Evolutionary conservation across 2,797 vertebrate genomes (phyloP), one percentile per base, ranked within the genome.

Genomic region (Enteromius radiatus): DNA sequence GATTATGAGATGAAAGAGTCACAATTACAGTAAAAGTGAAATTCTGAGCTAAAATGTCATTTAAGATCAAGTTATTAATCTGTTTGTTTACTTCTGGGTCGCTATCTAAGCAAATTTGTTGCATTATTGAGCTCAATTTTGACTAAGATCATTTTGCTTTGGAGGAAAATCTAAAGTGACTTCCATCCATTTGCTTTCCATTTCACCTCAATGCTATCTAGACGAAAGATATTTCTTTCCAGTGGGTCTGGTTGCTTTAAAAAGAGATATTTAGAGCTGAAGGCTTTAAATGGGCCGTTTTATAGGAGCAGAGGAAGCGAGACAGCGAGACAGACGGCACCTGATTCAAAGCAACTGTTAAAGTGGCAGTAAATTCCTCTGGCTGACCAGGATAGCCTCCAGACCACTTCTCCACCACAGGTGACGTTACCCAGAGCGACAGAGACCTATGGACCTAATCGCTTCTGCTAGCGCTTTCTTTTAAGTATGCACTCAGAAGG

Each of bases 401-500:
- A 64, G 80, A 87, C 70, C 74, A n/a, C 21, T 59, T 59, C 63
- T 54, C 26, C 33, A 49, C 68, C 83, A 47, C 81, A 85, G 85
- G 85, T 85, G 59, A 68, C 19, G 56, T 56, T 52, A 84, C 86
- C 78, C 67, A 71, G 68, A 80, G 68, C 26, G 83, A 78, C 8
- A 38, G 38, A 76, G 71, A 74, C 78, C 61, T 82, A 59, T 47
- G 54, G 69, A 63, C 79, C 73, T 84, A 77, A 85, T 74, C 81
- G 47, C 70, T 59, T 71, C 64, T 61, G 75, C 65, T 82, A 63
- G 43, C 23, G 59, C 68, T 52, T 52, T 78, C 65, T 56, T 45
- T 19, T 23, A 21, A 74, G 54, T 73, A 82, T 14, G 36, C 28
- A 74, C 77, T 76, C 54, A 45, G 68, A 85, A 87, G 91, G 74